These are phyloP conservation scores for Gnathonemus echidnorhynchus DNA, from an alignment of 2,113 vertebrate species.

Conservation along the genomic window DNA sequence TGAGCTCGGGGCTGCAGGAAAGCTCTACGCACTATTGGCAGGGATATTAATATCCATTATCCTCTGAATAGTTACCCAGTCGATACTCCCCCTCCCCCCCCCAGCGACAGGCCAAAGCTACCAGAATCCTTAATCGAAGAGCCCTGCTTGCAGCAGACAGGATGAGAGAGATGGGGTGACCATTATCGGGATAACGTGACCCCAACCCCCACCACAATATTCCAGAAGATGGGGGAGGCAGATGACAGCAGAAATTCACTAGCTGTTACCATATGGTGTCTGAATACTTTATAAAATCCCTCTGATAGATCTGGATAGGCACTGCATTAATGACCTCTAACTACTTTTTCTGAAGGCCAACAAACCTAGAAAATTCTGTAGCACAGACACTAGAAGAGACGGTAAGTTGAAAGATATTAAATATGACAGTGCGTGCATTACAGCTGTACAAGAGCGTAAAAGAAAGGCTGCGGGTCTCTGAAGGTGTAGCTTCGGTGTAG, in stretches of 20 bases:
- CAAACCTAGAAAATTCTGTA: not conserved
- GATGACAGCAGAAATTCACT: constrained; percentile 3
- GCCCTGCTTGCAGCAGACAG: not conserved
- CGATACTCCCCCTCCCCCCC: constrained; percentile 19
- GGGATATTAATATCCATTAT: constrained; percentile 43
- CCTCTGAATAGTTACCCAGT: constrained; percentile 21
- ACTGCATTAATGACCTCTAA: not conserved
- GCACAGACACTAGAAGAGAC: not conserved
- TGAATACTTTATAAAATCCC: constrained; percentile 15
- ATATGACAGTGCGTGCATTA: not conserved
- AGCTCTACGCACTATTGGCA: constrained; percentile 32
- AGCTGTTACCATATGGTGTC: not conserved
- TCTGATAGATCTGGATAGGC: not conserved
- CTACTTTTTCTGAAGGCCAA: not conserved
- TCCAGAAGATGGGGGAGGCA: not conserved
- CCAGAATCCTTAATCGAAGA: constrained; percentile 25
- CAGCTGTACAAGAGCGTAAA: too few species aligned
- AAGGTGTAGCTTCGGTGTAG: too few species aligned
- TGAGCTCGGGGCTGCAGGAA: not conserved
- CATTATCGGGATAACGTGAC: not conserved
- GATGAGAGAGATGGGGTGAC: not conserved
- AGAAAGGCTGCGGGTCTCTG: not conserved
- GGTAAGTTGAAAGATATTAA: not conserved
- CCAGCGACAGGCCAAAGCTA: constrained; percentile 7
- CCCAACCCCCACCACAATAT: not conserved